Evolutionary conservation across 92 coral and sea anemone genomes (phyloP), one percentile per base, ranked within the genome.

Genomic region (Actinostola sp.): DNA sequence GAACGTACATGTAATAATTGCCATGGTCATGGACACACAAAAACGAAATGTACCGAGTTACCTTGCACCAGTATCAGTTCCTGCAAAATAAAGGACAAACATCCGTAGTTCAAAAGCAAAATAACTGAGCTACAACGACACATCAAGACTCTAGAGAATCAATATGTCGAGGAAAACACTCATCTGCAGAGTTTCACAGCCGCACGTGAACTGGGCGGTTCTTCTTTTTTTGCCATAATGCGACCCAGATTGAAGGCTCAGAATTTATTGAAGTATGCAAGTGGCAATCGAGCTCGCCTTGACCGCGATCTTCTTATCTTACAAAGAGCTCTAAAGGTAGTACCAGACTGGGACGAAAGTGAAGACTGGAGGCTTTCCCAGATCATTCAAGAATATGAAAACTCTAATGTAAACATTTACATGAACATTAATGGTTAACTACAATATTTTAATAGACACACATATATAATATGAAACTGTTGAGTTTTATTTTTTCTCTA

Each of bases 201-300:
- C n/a, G 73, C 73, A 39, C 54, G 73, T 10, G 72, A 66, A 21
- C 52, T 49, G 8, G 84, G 61, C 12, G 30, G 17, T 2, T 42
- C 80, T 25, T 75, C 80, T 8, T 75, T 75, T 51, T 68, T 77
- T 33, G 41, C 58, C 17, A 63, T 67, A 15, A 66, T 66, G 67
- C 62, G 82, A 27, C 82, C 82, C 13, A 41, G 82, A 56, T 33
- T 72, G 23, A 43, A 42, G 30, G 24, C 54, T 6, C 78, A 44
- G 41, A 57, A 72, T 32, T 25, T 27, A 23, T 31, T 58, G 32
- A 58, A 44, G 50, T 72, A 72, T 71, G 62, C 26, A 23, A 56
- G 62, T 29, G 53, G 67, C 10, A 44, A 72, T 23, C 66, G 67
- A 38, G 20, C 16, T 5, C 56, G 31, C 1, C 57, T 72, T 19